Evolutionary conservation across 2,113 vertebrate species (phyloP).

Genomic region (Platysteira castanea): DNA sequence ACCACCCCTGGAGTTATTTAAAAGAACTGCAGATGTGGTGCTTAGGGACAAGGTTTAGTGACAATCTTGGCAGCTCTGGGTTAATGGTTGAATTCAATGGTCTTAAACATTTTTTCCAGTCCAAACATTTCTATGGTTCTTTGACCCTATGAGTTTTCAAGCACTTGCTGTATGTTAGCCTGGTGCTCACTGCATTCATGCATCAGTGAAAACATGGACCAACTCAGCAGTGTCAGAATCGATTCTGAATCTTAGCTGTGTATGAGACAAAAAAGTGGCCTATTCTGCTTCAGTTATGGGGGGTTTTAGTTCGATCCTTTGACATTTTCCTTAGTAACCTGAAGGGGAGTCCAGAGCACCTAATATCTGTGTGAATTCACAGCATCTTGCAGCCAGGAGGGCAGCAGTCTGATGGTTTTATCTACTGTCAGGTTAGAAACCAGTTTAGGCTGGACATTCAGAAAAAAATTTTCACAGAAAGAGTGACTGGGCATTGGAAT

Average conservation of each 20-base stretch:
- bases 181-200: background rate
- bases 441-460: background rate
- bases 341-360: background rate
- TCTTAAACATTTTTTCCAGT: background rate
- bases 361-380: background rate
- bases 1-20: background rate
- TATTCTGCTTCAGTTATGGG: background rate
- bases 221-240: background rate
- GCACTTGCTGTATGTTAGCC: background rate
- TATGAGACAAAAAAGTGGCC: background rate
- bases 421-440: background rate
- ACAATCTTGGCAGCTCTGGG: background rate
- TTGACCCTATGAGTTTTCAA: background rate
- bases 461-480: background rate
- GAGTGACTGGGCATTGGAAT: background rate
- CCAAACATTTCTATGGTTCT: background rate
- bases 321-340: background rate
- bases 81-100: background rate
- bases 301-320: fast-evolving
- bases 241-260: background rate
- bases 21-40: background rate
- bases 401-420: background rate
- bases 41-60: background rate
- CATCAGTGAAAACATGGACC: background rate
- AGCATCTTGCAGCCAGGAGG: background rate